Evolutionary conservation across 2,113 vertebrate species (phyloP).

Genomic region (Thinocorus orbignyianus): DNA sequence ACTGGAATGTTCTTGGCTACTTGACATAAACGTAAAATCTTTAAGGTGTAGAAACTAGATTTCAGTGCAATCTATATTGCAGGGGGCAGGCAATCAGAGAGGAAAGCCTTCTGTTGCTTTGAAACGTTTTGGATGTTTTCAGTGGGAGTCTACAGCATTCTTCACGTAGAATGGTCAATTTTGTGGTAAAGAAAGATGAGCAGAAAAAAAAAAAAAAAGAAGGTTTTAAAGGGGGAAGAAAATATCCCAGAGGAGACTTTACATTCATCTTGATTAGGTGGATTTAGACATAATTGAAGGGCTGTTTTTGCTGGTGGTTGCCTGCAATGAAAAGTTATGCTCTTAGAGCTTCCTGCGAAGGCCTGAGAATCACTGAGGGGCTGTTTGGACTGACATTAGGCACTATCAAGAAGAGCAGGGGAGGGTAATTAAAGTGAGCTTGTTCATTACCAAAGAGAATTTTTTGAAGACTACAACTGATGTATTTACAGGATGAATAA

Average conservation of each 20-base stretch:
- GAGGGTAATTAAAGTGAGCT: neutral
- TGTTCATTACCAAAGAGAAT: neutral
- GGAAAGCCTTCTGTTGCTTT: neutral
- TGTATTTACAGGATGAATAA: neutral
- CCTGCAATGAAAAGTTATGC: neutral
- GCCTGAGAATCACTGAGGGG: neutral
- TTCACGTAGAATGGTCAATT: neutral
- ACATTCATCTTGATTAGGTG: neutral
- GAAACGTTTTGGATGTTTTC: neutral
- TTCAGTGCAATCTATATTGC: neutral
- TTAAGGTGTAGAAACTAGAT: constrained; percentile 31
- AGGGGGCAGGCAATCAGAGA: neutral
- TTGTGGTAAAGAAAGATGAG: neutral
- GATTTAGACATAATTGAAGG: constrained; percentile 46
- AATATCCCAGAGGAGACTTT: neutral
- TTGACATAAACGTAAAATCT: constrained; percentile 47
- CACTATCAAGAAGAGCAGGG: neutral
- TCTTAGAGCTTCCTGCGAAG: constrained; percentile 3
- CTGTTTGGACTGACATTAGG: constrained; percentile 40
- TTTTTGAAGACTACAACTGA: neutral
- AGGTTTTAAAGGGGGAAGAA: neutral
- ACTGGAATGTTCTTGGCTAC: neutral
- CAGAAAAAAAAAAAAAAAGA: neutral
- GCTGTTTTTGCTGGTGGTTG: neutral
- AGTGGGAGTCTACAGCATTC: neutral